Evolutionary conservation across 2,113 vertebrate genomes (phyloP).

Genomic region (Brachyistius frenatus): DNA sequence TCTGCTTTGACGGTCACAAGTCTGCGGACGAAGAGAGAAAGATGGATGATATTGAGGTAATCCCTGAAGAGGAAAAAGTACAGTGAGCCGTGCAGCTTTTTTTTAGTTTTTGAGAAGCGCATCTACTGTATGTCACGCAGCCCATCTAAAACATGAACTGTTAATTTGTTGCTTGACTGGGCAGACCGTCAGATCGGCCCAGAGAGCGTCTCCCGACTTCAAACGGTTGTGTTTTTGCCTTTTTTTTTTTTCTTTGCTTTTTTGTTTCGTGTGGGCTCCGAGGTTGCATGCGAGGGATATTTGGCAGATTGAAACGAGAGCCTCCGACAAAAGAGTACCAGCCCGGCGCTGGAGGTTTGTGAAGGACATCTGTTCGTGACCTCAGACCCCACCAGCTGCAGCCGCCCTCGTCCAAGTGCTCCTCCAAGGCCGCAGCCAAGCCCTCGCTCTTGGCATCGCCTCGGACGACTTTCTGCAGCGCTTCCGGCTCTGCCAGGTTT

Average conservation of each 20-base stretch:
- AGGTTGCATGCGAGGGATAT: slow-evolving; percentile 24
- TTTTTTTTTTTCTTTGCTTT: not conserved
- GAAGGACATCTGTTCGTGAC: slow-evolving; percentile 73
- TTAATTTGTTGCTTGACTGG: slow-evolving; percentile 48
- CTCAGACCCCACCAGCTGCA: slow-evolving; percentile 73
- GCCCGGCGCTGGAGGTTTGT: slow-evolving; percentile 42
- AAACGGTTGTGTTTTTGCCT: not conserved
- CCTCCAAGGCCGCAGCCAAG: slow-evolving; percentile 58
- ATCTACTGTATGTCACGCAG: slow-evolving; percentile 18
- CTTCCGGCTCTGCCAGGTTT: slow-evolving; percentile 44
- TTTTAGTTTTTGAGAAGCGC: not conserved
- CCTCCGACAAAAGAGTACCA: slow-evolving; percentile 46
- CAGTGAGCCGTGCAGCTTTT: slow-evolving; percentile 20
- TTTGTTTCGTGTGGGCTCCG: not conserved
- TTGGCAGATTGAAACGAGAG: slow-evolving; percentile 62
- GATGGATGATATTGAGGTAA: slow-evolving; percentile 26
- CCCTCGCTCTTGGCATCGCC: slow-evolving; percentile 47
- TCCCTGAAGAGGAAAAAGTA: slow-evolving; percentile 10
- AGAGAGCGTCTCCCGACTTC: slow-evolving; percentile 32
- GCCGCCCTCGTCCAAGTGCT: slow-evolving; percentile 53
- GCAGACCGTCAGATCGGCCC: slow-evolving; percentile 7
- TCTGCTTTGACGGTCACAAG: slow-evolving; percentile 11
- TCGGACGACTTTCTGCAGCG: slow-evolving; percentile 6
- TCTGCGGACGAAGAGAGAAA: slow-evolving; percentile 13
- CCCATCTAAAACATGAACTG: slow-evolving; percentile 32